Evolutionary conservation across 2,888 invertebrate species (phyloP), one percentile per base, ranked within the genome.

Genomic region (Phaedon cochleariae): DNA sequence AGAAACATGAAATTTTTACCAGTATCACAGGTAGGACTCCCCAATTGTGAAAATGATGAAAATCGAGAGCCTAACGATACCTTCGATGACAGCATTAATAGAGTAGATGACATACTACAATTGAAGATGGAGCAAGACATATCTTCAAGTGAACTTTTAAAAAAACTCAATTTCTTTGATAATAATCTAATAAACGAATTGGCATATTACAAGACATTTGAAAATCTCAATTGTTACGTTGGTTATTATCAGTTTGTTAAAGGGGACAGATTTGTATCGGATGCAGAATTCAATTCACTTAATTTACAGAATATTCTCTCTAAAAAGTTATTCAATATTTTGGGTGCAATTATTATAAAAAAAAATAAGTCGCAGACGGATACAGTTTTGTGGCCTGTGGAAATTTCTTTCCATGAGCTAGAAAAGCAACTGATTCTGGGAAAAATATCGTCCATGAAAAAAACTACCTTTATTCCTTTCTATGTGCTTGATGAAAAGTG

Each of bases 321-420:
- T 22, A 26, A 22, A 17, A n/a, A 7, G 22, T 22, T 26, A 21
- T 51, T 51, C 22, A 51, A 21, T 22, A 22, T 51, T 15, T 51
- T 51, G 26, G 29, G 29, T 7, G 22, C 22, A 22, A n/a, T 51
- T 15, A 22, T 51, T 10, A 0, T 22, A 15, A 22, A 1, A 0
- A 51, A n/a, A n/a, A 51, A 51, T 51, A 51, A 51, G 20, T 21
- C 9, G 17, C 22, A 51, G 51, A 4, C 26, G 15, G 51, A 51
- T 12, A 22, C 29, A 26, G 51, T 7, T 15, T 22, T 51, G 29
- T 51, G 51, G 22, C 51, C 22, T n/a, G n/a, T n/a, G n/a, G n/a
- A n/a, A n/a, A n/a, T n/a, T n/a, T n/a, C n/a, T n/a, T n/a, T n/a
- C n/a, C n/a, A n/a, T n/a, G n/a, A n/a, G n/a, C n/a, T n/a, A n/a